These are phyloP conservation scores for Drosophila borborema DNA, from an alignment of 2,888 invertebrate genomes.

Conservation along the genomic window DNA sequence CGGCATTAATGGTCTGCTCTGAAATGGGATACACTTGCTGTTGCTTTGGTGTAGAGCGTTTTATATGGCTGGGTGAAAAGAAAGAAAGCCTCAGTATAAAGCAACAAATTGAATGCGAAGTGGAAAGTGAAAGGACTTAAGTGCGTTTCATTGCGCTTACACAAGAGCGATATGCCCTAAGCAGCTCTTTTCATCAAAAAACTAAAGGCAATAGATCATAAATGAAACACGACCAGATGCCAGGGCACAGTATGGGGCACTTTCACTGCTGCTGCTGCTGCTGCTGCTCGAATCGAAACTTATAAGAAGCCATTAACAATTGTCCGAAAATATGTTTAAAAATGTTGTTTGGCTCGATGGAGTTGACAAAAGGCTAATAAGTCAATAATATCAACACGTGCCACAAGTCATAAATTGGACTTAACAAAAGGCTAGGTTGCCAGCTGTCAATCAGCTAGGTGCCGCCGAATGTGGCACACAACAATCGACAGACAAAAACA, in stretches of 20 bases:
- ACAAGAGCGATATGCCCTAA: constrained; percentile 59
- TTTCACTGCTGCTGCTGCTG: constrained; percentile 50
- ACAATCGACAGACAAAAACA: constrained; percentile 46
- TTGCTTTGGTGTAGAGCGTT: constrained; percentile 18
- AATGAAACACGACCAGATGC: constrained; percentile 34
- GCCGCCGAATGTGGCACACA: constrained; percentile 40
- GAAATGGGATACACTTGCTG: constrained; percentile 43
- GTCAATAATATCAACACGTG: constrained; percentile 60
- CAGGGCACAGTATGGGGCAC: constrained; percentile 32
- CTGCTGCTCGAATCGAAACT: constrained; percentile 28
- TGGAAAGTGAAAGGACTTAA: constrained; percentile 72
- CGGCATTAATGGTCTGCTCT: constrained; percentile 11
- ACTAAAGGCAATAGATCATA: constrained; percentile 52
- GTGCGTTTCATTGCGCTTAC: constrained; percentile 53
- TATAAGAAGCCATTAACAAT: constrained; percentile 52
- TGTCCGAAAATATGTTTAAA: constrained; percentile 36
- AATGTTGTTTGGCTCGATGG: not conserved
- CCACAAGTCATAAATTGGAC: constrained; percentile 54
- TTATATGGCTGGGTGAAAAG: constrained; percentile 29
- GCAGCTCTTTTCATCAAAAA: constrained; percentile 46
- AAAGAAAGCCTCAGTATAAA: constrained; percentile 49
- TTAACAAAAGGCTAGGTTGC: constrained; percentile 64
- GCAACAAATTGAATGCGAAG: constrained; percentile 44
- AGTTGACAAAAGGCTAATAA: constrained; percentile 62
- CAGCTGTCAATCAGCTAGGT: constrained; percentile 52